Conservation (phyloP, 2,888 invertebrate genomes). For the Cerceris rybyensis region DNA sequence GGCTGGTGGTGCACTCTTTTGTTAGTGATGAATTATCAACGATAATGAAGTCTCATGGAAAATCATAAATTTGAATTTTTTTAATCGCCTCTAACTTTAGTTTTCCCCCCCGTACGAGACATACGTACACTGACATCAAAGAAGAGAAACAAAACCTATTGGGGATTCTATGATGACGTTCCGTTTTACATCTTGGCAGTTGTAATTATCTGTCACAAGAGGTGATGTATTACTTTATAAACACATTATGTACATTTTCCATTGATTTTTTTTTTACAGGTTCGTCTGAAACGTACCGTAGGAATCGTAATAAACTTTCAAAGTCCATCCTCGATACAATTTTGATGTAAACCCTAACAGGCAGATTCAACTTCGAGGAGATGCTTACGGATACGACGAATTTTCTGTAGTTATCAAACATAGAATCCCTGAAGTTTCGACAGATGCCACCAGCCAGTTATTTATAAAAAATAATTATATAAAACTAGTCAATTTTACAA, state of each 20-base stretch:
- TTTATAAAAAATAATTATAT: slow-evolving; percentile 82
- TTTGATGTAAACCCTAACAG: slow-evolving; percentile 22
- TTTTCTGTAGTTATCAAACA: slow-evolving; percentile 42
- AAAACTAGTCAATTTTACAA: slow-evolving; percentile 82
- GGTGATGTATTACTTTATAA: slow-evolving; percentile 21
- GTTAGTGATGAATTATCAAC: slow-evolving; percentile 47
- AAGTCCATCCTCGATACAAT: slow-evolving; percentile 6
- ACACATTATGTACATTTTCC: slow-evolving; percentile 25
- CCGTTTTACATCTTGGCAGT: slow-evolving; percentile 51
- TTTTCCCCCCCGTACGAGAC: not conserved
- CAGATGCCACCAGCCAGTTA: slow-evolving; percentile 78
- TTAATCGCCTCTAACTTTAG: too few species aligned
- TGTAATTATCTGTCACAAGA: slow-evolving; percentile 42
- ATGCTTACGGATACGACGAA: slow-evolving; percentile 23
- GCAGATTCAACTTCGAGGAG: slow-evolving; percentile 22
- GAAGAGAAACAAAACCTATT: slow-evolving; percentile 37
- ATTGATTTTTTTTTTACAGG: slow-evolving; percentile 11
- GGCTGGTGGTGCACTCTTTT: slow-evolving; percentile 72
- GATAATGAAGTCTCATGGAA: slow-evolving; percentile 33
- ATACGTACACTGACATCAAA: slow-evolving; percentile 38
- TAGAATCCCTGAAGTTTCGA: slow-evolving; percentile 51
- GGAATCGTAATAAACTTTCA: slow-evolving; percentile 17
- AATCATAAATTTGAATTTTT: slow-evolving; percentile 30
- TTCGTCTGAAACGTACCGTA: slow-evolving; percentile 25
- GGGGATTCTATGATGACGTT: slow-evolving; percentile 55